These are phyloP conservation scores for Limnodromus scolopaceus DNA, from an alignment of 2,797 vertebrate species.

Conservation along the genomic window DNA sequence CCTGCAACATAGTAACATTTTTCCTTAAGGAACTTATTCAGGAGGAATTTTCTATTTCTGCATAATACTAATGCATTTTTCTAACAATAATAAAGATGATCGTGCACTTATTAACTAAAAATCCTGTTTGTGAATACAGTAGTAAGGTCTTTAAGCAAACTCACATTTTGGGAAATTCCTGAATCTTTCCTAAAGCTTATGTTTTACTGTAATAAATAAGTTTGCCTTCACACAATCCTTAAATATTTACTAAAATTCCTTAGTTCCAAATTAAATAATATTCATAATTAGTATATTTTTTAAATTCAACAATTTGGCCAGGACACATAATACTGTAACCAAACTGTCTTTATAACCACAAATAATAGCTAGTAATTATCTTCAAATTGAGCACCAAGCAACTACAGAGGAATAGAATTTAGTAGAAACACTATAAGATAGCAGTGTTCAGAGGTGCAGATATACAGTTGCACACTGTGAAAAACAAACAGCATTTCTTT, in stretches of 20 bases:
- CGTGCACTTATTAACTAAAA: constrained; percentile 8
- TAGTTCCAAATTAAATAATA: not conserved
- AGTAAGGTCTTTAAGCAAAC: not conserved
- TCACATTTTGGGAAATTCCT: not conserved
- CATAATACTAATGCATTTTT: not conserved
- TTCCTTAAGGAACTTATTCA: not conserved
- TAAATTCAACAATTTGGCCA: not conserved
- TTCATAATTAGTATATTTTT: not conserved
- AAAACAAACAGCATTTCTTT: not conserved
- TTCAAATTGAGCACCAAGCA: constrained; percentile 8
- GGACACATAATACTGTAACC: not conserved
- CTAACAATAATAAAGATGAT: not conserved
- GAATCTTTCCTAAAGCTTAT: not conserved
- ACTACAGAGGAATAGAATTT: not conserved
- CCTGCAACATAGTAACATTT: not conserved
- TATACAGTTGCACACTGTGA: not conserved
- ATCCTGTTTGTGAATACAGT: not conserved
- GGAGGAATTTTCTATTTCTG: not conserved
- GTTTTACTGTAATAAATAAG: not conserved
- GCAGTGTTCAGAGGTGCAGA: not conserved
- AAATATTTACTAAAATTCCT: not conserved
- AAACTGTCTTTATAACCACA: not conserved
- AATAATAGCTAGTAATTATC: not conserved
- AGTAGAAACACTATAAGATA: not conserved
- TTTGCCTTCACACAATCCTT: not conserved